Base-by-base conservation (phyloP, 2,888 invertebrate genomes). In the Perdita meconis region DNA sequence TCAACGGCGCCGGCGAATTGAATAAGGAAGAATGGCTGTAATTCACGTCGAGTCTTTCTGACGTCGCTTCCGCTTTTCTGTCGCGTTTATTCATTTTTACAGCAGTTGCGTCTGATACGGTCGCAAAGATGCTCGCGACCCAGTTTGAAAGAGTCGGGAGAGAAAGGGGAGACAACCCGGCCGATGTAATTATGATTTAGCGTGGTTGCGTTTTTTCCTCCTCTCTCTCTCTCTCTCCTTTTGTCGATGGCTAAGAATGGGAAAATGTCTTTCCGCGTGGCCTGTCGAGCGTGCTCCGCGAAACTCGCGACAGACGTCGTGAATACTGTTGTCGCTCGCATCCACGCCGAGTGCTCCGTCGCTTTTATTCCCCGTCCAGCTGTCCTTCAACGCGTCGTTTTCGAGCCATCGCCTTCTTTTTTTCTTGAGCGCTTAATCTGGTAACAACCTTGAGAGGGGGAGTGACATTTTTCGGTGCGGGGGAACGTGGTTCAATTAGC, bases 41-140 rank as follows among this genome's bases (percentile, higher is more conserved):
- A 78, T 77, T 70, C 70, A 60, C 64, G 53, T 66, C 53, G 65
- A 47, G 56, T 70, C 78, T 61, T 71, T 65, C 71, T 69, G 78
- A 71, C 66, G 69, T 78, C 64, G 69, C 65, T 77, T 78, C 78
- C 78, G 65, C 63, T 60, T 61, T 64, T 50, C 72, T 55, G 72
- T 69, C 71, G 59, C 68, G 64, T 53, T 73, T 79, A 79, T 68
- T 73, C 73, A 64, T 68, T 79, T 79, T 68, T 68, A 65, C 73
- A 64, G 69, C 55, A 79, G 72, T 79, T 63, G 67, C 71, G 68
- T 63, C 63, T 47, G 65, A 72, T 67, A 56, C 42, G 44, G 66
- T 53, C 47, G 67, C 50, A 53, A 68, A 78, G 78, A 78, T 72
- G 67, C 53, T 65, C 66, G 47, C 67, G 72, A 67, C 79, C 78